Conservation (phyloP, 2,888 invertebrate genomes). For the Chironomus tentans region DNA sequence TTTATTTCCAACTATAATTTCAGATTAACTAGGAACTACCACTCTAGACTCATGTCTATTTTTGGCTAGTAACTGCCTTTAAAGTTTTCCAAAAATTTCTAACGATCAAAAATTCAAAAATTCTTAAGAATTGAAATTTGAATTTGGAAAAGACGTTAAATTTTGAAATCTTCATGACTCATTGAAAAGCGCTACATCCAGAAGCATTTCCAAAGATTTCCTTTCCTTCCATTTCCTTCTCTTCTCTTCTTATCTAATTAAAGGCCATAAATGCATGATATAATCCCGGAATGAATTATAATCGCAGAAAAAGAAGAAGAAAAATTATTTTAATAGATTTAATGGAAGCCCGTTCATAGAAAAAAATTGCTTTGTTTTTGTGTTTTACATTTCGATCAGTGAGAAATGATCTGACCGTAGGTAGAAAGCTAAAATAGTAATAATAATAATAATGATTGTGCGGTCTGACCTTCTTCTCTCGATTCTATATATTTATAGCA, state of each 20-base stretch:
- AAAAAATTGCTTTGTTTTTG: background rate
- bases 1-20: no score
- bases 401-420: conserved; percentile 12
- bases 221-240: background rate
- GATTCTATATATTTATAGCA: background rate
- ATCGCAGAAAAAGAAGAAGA: background rate
- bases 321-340: conserved; percentile 8
- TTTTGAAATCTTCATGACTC: no score
- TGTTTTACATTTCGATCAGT: background rate
- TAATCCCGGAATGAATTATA: background rate
- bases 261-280: conserved; percentile 10
- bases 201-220: background rate
- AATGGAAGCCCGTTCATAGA: background rate
- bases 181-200: background rate
- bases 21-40: no score
- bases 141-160: no score
- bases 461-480: conserved; percentile 3
- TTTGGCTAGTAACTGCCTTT: no score
- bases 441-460: conserved; percentile 4
- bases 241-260: conserved; percentile 15
- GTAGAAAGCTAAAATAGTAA: background rate
- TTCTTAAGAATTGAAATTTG: no score
- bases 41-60: no score
- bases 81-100: no score
- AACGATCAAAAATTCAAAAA: no score